Percentiles rank a stretch among this genome's conserved stretches.
These are phyloP conservation scores for Lasioglossum oenotherae DNA, from an alignment of 2,888 invertebrate genomes.

Conservation along the genomic window DNA sequence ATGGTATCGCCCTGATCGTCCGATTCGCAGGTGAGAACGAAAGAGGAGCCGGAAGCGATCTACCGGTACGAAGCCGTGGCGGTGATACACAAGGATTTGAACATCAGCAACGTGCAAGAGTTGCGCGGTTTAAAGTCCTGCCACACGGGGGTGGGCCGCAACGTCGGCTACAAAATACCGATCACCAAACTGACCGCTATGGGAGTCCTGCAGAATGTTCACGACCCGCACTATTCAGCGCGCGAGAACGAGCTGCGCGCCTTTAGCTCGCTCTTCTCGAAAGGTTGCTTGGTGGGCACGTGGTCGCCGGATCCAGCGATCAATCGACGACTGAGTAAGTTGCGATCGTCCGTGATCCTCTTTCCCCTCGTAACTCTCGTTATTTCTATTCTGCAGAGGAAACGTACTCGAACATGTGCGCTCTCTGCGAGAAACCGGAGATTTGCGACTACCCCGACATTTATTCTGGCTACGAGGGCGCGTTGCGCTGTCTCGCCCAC, in stretches of 20 bases:
- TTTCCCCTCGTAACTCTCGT: background rate
- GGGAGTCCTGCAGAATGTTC: slow-evolving; percentile 88
- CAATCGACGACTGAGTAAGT: slow-evolving; percentile 90
- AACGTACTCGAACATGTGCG: slow-evolving; percentile 91
- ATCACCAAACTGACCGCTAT: slow-evolving; percentile 91
- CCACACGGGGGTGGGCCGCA: slow-evolving; percentile 94
- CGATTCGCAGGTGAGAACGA: slow-evolving; percentile 87
- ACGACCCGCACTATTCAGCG: slow-evolving; percentile 89
- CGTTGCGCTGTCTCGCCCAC: slow-evolving; percentile 91
- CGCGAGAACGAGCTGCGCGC: slow-evolving; percentile 93
- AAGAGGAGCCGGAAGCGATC: slow-evolving; percentile 89
- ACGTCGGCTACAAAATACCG: slow-evolving; percentile 95
- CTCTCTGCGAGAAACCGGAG: slow-evolving; percentile 91
- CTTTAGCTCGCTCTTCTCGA: slow-evolving; percentile 91
- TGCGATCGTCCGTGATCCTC: background rate
- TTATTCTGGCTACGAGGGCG: slow-evolving; percentile 94
- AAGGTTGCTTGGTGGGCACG: slow-evolving; percentile 94
- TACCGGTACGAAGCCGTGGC: slow-evolving; percentile 92
- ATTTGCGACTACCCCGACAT: slow-evolving; percentile 93
- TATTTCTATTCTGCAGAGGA: slow-evolving; percentile 85
- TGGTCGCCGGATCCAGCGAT: slow-evolving; percentile 92
- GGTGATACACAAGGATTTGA: slow-evolving; percentile 91
- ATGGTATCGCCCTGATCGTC: too few relatives aligned
- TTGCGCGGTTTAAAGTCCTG: slow-evolving; percentile 93
- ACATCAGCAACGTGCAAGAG: slow-evolving; percentile 88